Conservation (phyloP, 1,140 invertebrate genomes). For the Agrilus planipennis region DNA sequence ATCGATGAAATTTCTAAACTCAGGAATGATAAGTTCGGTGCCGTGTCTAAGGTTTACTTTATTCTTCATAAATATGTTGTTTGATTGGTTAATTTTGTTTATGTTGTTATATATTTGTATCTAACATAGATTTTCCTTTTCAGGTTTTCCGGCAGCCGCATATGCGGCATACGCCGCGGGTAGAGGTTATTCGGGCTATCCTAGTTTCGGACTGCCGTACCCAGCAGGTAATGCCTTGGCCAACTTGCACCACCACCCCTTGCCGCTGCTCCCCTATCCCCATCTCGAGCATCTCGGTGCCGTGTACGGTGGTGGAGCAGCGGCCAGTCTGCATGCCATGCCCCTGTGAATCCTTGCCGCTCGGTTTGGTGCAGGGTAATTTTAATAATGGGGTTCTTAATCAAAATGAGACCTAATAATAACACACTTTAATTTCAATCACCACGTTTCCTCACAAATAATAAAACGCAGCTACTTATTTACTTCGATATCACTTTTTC, state of each 20-base stretch:
- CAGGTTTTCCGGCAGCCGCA: conserved; percentile 85
- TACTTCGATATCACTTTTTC: too few relatives aligned
- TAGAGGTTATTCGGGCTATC: conserved; percentile 88
- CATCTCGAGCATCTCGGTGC: conserved; percentile 47
- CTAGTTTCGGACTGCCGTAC: conserved; percentile 92
- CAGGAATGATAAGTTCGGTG: too few relatives aligned
- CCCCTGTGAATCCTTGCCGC: conserved; percentile 81
- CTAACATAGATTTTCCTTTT: conserved; percentile 37
- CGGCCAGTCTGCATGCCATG: conserved; percentile 57
- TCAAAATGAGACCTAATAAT: too few relatives aligned
- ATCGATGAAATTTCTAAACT: too few relatives aligned
- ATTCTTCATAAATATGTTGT: too few relatives aligned
- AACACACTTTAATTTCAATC: too few relatives aligned
- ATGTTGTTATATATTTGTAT: conserved; percentile 14
- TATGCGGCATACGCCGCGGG: conserved; percentile 88
- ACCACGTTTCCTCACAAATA: too few relatives aligned
- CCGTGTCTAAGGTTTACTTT: too few relatives aligned
- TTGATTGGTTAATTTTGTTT: too few relatives aligned
- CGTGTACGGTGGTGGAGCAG: conserved; percentile 44
- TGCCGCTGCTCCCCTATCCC: conserved; percentile 45
- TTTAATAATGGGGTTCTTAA: too few relatives aligned
- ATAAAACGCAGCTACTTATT: too few relatives aligned
- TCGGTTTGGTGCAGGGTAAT: too few relatives aligned
- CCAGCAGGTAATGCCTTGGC: conserved; percentile 84
- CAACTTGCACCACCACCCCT: conserved; percentile 51